Base-by-base conservation (phyloP, 2,797 vertebrate species). In the Arctocebus calabarensis region DNA sequence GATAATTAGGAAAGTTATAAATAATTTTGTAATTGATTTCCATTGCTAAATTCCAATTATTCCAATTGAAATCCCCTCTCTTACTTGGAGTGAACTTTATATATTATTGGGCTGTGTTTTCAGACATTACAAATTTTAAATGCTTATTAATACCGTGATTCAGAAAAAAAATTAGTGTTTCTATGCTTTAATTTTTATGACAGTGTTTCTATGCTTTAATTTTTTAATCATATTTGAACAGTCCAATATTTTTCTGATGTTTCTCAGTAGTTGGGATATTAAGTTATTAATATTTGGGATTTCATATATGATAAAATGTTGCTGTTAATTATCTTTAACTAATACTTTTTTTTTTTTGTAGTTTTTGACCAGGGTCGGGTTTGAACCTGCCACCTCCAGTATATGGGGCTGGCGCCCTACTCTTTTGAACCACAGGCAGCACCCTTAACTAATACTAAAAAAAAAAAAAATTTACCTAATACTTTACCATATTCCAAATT, bases 201-300 rank as follows among this genome's bases (percentile, higher is more conserved):
- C 90, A 37, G n/a, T n/a, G n/a, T n/a, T n/a, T n/a, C n/a, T n/a
- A n/a, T n/a, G n/a, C n/a, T n/a, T n/a, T n/a, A n/a, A n/a, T n/a
- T n/a, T n/a, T n/a, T n/a, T n/a, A n/a, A n/a, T n/a, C 27, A 59
- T 88, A 85, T 73, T 87, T 93, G 32, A 94, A 82, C 19, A 55
- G 88, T 82, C 70, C n/a, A 84, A 17, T 91, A 1, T 37, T 88
- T 88, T 87, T 27, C 45, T 77, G 16, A 48, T 78, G 4, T 4
- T 81, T 84, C 82, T 85, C 27, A 75, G 9, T 61, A 84, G 13
- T 45, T 94, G 40, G 1, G 0, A 40, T 85, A 43, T 82, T 91
- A 90, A 93, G 7, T 20, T 91, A 52, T 16, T 52, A 52, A 52
- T 52, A 52, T 6, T 6, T 45, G 43, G 43, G 43, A 45, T 45